Base-by-base conservation (phyloP, 1,140 invertebrate species). In the Cryptotermes secundus region DNA sequence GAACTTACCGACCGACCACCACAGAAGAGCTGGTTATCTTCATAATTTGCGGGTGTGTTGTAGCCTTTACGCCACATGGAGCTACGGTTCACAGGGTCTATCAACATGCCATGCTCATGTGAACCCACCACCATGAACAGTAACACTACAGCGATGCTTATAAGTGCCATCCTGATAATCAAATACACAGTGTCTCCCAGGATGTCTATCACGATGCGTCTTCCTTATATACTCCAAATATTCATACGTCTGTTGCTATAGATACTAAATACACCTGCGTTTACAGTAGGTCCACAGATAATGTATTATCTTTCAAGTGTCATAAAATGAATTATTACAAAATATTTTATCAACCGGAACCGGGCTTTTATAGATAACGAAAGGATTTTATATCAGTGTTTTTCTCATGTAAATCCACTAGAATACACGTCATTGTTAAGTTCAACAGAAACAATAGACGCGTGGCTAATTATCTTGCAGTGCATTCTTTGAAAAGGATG, bases 21-120 rank as follows among this genome's bases (percentile, higher is more conserved):
- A 87, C 95, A 96, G 88, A 91, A 95, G 49, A 93, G 90, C 83
- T 92, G 90, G 86, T 94, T 94, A 87, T 95, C 95, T 81, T 93
- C 88, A 65, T 91, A 94, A 88, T 97, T 95, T 79, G 92, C 91
- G 6, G 94, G 93, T 6, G 95, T 95, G 84, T 93, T 90, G 89
- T 95, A 96, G 42, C 95, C 95, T 87, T 92, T 93, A 59, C 96
- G 91, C 94, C 94, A 95, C 49, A 94, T 90, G 36, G 92, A 92
- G 84, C 92, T 92, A 84, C 95, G 91, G 83, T 93, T 92, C 9
- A 93, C 91, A 0, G 95, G 95, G 85, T 93, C 91, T 85, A 95
- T 88, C 87, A 96, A 89, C 89, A 93, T 92, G 19, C 95, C 95
- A 89, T 96, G 95, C 16, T 91, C 92, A 65, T 86, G 84, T 53